These are phyloP conservation scores for Drosophila ohnishii DNA, from an alignment of 1,140 invertebrate genomes.

Conservation along the genomic window DNA sequence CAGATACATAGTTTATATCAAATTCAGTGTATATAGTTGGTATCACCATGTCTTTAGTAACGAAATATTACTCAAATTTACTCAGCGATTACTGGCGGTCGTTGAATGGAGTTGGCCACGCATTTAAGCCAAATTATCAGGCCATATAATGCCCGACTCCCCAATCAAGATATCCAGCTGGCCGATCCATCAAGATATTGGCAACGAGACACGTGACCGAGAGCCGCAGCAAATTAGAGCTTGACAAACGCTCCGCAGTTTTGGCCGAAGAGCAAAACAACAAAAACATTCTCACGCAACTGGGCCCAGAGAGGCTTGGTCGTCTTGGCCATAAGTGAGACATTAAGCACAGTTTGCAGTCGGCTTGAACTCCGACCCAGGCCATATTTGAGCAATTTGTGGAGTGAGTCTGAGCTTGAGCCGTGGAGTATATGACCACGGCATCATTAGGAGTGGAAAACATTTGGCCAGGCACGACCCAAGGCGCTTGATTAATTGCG, in stretches of 20 bases:
- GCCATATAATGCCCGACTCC: slow-evolving; percentile 37
- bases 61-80: slow-evolving; percentile 18
- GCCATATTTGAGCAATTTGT: slow-evolving; percentile 72
- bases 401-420: slow-evolving; percentile 6
- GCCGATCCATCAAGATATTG: slow-evolving; percentile 52
- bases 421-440: slow-evolving; percentile 42
- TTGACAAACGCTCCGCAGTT: slow-evolving; percentile 34
- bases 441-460: slow-evolving; percentile 77
- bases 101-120: slow-evolving; percentile 54
- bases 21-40: not conserved
- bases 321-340: slow-evolving; percentile 77
- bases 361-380: slow-evolving; percentile 68
- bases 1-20: not conserved
- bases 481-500: slow-evolving; percentile 73
- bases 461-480: slow-evolving; percentile 79
- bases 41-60: slow-evolving; percentile 21
- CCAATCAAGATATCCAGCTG: slow-evolving; percentile 41
- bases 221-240: slow-evolving; percentile 41
- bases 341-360: slow-evolving; percentile 71
- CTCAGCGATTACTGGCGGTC: slow-evolving; percentile 13
- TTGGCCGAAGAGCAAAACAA: slow-evolving; percentile 1
- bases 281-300: slow-evolving; percentile 44
- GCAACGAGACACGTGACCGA: slow-evolving; percentile 36
- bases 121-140: slow-evolving; percentile 74
- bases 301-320: slow-evolving; percentile 40